Conservation (phyloP, 2,888 invertebrate genomes). For the Itoplectis maculator region DNA sequence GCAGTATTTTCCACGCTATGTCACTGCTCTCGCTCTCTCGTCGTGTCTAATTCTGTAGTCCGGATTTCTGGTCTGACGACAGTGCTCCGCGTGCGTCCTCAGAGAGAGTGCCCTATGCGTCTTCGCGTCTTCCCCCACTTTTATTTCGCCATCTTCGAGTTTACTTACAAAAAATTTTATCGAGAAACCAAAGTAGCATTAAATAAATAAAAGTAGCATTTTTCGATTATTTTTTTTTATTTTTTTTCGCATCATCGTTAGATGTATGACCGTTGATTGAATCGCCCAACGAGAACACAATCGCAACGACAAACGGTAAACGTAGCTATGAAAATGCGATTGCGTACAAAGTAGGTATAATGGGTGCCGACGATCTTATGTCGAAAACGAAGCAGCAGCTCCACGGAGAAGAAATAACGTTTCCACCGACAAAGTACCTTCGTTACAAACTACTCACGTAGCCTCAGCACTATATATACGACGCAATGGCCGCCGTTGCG, state of each 20-base stretch:
- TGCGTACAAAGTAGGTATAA: slow-evolving; percentile 1
- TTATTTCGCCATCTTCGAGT: slow-evolving; percentile 41
- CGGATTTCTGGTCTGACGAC: slow-evolving; percentile 82
- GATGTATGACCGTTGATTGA: neutral
- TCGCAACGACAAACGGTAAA: neutral
- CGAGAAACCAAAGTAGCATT: no score
- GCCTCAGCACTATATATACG: no score
- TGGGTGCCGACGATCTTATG: slow-evolving; percentile 26
- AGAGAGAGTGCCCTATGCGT: slow-evolving; percentile 16
- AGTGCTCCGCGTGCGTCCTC: slow-evolving; percentile 62
- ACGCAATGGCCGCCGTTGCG: slow-evolving; percentile 61
- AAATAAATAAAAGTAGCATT: no score
- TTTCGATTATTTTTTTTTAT: slow-evolving; percentile 25
- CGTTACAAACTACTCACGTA: slow-evolving; percentile 65
- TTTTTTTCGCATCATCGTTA: neutral
- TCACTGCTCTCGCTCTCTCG: slow-evolving; percentile 51
- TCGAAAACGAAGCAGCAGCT: slow-evolving; percentile 20
- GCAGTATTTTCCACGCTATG: slow-evolving; percentile 66
- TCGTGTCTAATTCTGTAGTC: slow-evolving; percentile 78
- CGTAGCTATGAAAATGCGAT: neutral
- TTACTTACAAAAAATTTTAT: no score
- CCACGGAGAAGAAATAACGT: slow-evolving; percentile 24
- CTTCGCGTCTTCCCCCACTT: slow-evolving; percentile 42
- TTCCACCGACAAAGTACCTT: slow-evolving; percentile 51
- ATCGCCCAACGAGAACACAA: no score